Evolutionary conservation across 2,888 invertebrate genomes (phyloP), one percentile per base, ranked within the genome.

Genomic region (Drosophila cognata): DNA sequence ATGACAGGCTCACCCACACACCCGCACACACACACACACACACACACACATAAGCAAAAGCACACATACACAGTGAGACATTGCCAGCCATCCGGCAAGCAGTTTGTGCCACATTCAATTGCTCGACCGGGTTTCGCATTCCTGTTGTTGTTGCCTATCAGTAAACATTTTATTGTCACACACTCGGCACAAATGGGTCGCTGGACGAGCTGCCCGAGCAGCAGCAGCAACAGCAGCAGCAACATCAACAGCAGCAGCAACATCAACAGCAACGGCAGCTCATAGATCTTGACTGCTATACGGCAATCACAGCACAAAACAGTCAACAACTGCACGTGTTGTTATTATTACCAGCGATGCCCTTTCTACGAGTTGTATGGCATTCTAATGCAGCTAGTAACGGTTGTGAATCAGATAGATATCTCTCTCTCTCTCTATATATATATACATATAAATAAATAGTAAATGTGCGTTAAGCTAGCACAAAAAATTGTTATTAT

Each of bases 161-260:
- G 84, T 87, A 89, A 89, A 89, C 87, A 87, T 89, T 90, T 90
- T 89, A 90, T 89, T 89, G 90, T 89, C 90, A 90, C 82, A 87
- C 87, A 84, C 89, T 89, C 84, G 89, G 82, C 82, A 87, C 88
- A 89, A 87, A 89, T 81, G 86, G 86, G 81, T 81, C 80, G 78
- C 66, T 33, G 60, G 55, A 65, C 64, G 57, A 64, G 21, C 59
- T 21, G 68, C 57, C 46, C 60, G 56, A 59, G 25, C 71, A 43
- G 10, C 57, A 46, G 13, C 38, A 16, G 11, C 28, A 35, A 16
- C 28, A 55, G 41, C 33, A 35, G 28, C 21, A 41, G 0, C 43
- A 33, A 18, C 33, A 46, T 0, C 10, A 36, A 0, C n/a, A 41
- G 0, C 41, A 21, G 1, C n/a, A n/a, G 4, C 41, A n/a, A 2